These are phyloP conservation scores for Prunella fulvescens DNA, from an alignment of 2,113 vertebrate genomes.

Conservation along the genomic window DNA sequence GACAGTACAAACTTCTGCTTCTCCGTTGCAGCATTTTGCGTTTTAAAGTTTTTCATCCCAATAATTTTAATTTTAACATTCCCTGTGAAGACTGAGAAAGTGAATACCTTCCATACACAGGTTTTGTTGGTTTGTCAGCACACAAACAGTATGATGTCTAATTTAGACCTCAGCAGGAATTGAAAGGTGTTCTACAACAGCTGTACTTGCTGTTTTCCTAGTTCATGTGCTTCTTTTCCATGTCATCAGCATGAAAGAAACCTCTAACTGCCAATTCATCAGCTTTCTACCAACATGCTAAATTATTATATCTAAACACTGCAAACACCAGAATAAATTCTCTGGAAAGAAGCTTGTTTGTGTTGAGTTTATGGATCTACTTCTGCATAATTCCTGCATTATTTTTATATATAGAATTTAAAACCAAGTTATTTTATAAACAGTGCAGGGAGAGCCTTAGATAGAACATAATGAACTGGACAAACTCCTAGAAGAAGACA, in stretches of 20 bases:
- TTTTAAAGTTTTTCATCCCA: neutral
- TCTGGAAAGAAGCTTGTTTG: neutral
- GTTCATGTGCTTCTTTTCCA: neutral
- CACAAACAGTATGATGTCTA: neutral
- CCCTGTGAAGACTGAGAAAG: neutral
- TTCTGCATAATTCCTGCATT: neutral
- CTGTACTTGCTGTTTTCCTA: neutral
- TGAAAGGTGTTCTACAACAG: neutral
- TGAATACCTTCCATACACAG: neutral
- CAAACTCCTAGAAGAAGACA: neutral
- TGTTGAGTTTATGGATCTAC: neutral
- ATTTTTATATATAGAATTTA: neutral
- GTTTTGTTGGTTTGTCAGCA: neutral
- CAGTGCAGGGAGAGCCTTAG: conserved; percentile 33
- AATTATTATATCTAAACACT: neutral
- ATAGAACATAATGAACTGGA: neutral
- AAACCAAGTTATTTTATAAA: neutral
- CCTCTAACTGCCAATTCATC: neutral
- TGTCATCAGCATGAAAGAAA: neutral
- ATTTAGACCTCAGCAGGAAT: neutral
- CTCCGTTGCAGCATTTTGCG: neutral
- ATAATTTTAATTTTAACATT: neutral
- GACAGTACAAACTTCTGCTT: neutral
- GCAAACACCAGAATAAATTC: neutral
- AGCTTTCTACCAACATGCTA: neutral